phyloP scores from a whole-genome alignment of 1,140 invertebrate genomes.

The Akabosia matsudoensis region DNA sequence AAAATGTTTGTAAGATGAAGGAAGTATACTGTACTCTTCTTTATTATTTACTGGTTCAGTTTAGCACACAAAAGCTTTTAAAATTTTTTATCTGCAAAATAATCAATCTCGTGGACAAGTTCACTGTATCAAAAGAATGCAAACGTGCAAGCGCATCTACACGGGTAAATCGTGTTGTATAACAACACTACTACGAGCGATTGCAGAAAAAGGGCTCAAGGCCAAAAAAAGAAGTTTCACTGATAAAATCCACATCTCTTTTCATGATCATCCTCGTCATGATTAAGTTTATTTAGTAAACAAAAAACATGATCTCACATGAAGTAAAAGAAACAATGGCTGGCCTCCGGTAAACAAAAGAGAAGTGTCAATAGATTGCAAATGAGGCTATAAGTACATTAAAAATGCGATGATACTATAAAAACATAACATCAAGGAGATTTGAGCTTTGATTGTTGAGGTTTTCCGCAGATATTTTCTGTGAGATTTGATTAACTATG shows the following conservation, averaged over 20 bases:
- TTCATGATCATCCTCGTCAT: neutral
- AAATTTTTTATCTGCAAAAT: neutral
- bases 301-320: neutral
- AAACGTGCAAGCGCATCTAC: neutral
- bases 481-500: too few species aligned
- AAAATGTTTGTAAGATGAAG: neutral
- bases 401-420: neutral
- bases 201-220: conserved; percentile 3
- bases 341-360: neutral
- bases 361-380: conserved; percentile 10
- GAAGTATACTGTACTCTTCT: neutral
- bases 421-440: too few species aligned
- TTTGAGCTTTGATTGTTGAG: too few species aligned
- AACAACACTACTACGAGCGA: neutral
- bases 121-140: neutral
- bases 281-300: too few species aligned
- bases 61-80: neutral
- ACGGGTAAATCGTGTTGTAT: neutral
- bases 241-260: neutral
- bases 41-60: neutral
- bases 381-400: neutral
- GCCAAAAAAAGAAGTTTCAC: neutral
- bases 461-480: too few species aligned
- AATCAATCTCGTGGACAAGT: neutral
- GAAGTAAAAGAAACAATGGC: neutral